Percentiles rank a stretch among this genome's conserved stretches.
Evolutionary conservation across 2,888 invertebrate genomes (phyloP).

Genomic region (Gymnocheta viridis): DNA sequence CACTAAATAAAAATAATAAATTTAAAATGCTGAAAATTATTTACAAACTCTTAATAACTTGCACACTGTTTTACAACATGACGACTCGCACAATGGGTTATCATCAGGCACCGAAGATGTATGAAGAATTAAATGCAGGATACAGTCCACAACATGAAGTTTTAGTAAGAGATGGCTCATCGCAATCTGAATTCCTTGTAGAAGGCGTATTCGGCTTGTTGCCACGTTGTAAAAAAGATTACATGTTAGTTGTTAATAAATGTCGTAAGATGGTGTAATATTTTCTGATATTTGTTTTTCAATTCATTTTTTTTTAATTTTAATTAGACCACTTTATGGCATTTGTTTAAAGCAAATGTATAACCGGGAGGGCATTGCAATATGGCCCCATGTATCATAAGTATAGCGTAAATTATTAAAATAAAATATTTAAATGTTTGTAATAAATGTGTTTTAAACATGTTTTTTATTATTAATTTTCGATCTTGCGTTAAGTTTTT

Average conservation of each 20-base stretch:
- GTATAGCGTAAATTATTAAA: constrained; percentile 15
- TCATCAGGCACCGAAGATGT: neutral
- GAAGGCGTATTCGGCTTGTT: constrained; percentile 62
- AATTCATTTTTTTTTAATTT: neutral
- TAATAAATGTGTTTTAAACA: constrained; percentile 30
- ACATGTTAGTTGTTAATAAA: constrained; percentile 16
- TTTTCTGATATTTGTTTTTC: neutral
- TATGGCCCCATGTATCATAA: constrained; percentile 58
- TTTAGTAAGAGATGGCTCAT: neutral
- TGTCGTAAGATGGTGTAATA: constrained; percentile 68
- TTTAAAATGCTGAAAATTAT: constrained; percentile 31
- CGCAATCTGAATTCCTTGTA: neutral
- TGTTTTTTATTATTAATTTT: constrained; percentile 18
- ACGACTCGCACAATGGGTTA: neutral
- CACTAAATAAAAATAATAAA: neutral
- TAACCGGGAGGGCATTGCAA: constrained; percentile 63
- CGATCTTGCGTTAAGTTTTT: neutral
- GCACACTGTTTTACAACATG: neutral
- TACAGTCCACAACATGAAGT: neutral
- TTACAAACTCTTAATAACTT: constrained; percentile 13
- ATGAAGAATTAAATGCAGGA: neutral
- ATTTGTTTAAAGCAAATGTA: constrained; percentile 69
- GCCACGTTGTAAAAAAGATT: constrained; percentile 66
- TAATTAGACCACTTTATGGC: constrained; percentile 70
- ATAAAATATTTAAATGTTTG: constrained; percentile 10